These are phyloP conservation scores for Donacobius atricapilla DNA, from an alignment of 2,113 vertebrate species.

Conservation along the genomic window DNA sequence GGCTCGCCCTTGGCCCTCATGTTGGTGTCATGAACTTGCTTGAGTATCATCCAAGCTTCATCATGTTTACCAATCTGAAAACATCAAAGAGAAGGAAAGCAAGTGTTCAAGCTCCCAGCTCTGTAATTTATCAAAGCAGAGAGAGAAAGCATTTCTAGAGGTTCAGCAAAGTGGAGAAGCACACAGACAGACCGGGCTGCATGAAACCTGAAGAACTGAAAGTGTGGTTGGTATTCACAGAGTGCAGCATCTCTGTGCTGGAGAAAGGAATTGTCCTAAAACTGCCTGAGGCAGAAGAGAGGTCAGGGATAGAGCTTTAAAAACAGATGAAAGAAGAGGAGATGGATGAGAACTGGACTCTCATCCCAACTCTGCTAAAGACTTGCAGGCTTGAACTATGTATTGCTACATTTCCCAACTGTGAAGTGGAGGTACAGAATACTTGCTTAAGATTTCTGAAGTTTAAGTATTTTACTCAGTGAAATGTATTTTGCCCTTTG, in stretches of 20 bases:
- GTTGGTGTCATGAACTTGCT: conserved; percentile 94
- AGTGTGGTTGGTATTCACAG: neutral
- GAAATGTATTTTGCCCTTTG: neutral
- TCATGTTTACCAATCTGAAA: conserved; percentile 90
- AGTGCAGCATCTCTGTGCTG: neutral
- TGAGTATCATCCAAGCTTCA: conserved; percentile 98
- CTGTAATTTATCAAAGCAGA: neutral
- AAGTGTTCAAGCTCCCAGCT: neutral
- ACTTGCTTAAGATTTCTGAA: neutral
- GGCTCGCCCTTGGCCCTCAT: conserved; percentile 95
- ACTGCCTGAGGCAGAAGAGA: neutral
- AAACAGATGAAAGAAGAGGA: neutral
- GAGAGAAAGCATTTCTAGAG: neutral
- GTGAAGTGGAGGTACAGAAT: neutral
- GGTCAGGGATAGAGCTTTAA: neutral
- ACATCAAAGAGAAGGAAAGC: neutral
- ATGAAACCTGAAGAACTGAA: neutral
- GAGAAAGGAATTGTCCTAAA: neutral
- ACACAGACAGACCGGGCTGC: neutral
- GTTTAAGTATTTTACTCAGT: neutral
- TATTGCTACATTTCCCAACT: neutral
- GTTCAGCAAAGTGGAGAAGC: neutral
- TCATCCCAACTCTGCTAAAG: neutral
- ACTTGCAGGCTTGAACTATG: neutral
- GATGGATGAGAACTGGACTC: neutral